A percentile compares a stretch with the other conserved stretches of the same genome.
phyloP scores from a whole-genome alignment of 1,140 invertebrate species.

The Stenopsyche tienmushanensis region DNA sequence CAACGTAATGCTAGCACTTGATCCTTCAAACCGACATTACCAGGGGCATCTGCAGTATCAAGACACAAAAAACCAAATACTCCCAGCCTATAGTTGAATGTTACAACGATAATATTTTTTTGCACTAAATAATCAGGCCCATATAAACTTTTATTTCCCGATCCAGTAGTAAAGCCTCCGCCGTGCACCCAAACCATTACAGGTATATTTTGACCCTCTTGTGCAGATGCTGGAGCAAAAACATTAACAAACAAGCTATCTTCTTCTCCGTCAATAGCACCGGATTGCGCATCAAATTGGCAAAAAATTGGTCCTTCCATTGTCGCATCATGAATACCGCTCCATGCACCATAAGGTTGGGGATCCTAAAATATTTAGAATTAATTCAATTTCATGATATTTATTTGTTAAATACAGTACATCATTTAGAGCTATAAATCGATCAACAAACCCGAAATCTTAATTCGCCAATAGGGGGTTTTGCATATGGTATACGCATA shows the following conservation, averaged over 20 bases:
- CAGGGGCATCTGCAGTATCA: conserved; percentile 59
- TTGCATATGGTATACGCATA: conserved; percentile 64
- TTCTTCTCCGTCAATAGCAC: conserved; percentile 3
- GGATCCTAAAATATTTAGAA: conserved; percentile 9
- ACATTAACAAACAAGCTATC: conserved; percentile 22
- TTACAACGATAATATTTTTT: conserved; percentile 67
- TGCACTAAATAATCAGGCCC: conserved; percentile 65
- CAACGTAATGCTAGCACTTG: conserved; percentile 12
- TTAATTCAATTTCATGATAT: neutral
- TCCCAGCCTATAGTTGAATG: conserved; percentile 69
- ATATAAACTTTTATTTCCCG: conserved; percentile 58
- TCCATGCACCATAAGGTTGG: conserved; percentile 10
- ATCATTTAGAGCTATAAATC: too few species aligned
- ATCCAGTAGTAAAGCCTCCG: conserved; percentile 65
- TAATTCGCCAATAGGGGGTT: conserved; percentile 63
- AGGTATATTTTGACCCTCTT: conserved; percentile 61
- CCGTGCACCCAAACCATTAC: conserved; percentile 63
- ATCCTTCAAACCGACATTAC: conserved; percentile 65
- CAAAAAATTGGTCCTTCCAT: neutral
- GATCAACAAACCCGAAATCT: conserved; percentile 57
- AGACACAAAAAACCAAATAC: conserved; percentile 63
- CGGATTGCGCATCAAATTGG: conserved; percentile 2
- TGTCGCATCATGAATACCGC: conserved; percentile 4
- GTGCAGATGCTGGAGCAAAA: conserved; percentile 1
- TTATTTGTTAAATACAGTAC: too few species aligned